phyloP scores from a whole-genome alignment of 1,140 invertebrate species.

The Drosophila eugracilis region DNA sequence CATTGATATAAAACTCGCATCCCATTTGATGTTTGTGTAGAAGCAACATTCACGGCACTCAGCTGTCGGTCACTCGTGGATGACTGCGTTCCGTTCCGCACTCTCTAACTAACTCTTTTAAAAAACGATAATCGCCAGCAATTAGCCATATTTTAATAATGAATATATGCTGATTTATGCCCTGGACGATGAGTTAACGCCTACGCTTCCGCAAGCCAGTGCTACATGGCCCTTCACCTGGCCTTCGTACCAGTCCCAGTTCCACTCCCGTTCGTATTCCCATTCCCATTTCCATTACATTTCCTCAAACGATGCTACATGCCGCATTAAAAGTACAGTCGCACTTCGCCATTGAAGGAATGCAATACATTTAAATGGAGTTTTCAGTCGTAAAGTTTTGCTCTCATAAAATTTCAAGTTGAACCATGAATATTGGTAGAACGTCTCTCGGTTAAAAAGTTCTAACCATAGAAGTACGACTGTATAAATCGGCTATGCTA shows the following conservation, averaged over 20 bases:
- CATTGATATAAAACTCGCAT: neutral
- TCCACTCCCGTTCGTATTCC: conserved; percentile 3
- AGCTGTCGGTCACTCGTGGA: conserved; percentile 15
- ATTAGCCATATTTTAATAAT: conserved; percentile 28
- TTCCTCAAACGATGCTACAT: conserved; percentile 4
- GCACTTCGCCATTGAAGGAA: neutral
- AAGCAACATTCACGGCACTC: neutral
- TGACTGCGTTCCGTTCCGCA: conserved; percentile 23
- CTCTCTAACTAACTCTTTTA: neutral
- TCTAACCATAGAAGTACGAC: neutral
- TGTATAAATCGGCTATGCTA: conserved; percentile 3
- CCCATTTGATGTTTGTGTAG: neutral
- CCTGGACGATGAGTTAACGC: conserved; percentile 37
- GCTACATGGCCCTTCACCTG: conserved; percentile 44
- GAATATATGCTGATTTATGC: conserved; percentile 45
- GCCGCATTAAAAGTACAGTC: conserved; percentile 22
- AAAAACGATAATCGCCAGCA: conserved; percentile 9
- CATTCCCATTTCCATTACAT: neutral
- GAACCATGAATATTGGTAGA: neutral
- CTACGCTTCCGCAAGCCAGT: conserved; percentile 55
- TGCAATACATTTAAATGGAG: neutral
- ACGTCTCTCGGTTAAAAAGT: neutral
- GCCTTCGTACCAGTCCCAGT: conserved; percentile 32
- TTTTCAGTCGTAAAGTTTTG: neutral
- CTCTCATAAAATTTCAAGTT: neutral